Evolutionary conservation across 23 tunicate genomes (phyloP), one percentile per base, ranked within the genome.

Genomic region (Halocynthia roretzi): DNA sequence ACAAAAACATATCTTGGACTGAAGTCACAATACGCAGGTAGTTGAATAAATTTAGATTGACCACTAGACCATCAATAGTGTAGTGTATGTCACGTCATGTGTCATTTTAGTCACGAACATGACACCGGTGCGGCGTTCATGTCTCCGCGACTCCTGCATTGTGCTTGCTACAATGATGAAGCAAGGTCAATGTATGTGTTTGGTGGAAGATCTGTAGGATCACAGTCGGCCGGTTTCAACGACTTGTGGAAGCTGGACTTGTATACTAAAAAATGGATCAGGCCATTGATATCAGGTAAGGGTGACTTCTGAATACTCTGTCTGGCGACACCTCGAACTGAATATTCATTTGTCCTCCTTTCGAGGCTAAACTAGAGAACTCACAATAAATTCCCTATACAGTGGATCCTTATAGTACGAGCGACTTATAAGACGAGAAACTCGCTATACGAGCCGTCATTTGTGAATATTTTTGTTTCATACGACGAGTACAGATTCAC

Each of bases 161-260:
- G 60, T 52, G 67, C 77, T 53, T 90, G 96, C 64, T 90, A 90
- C 61, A 72, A 70, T 80, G 96, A 90, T 71, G 63, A 65, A 53
- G 63, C 83, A 49, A 71, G 89, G 14, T 75, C 96, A 7, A 68
- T 84, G 50, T 90, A 67, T 80, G 70, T 84, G 12, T 90, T 90
- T 80, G 96, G 96, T 51, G 96, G 96, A 21, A 75, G 67, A 60
- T 90, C 89, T 15, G 53, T 81, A 8, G 56, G 56, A 15, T 62
- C 76, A 50, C 49, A 50, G 5, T 56, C 68, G 8, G 67, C 84
- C 6, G 96, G 96, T 17, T 90, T 90, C 71, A 90, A 90, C 81
- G 96, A 90, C 62, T 63, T 90, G n/a, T 67, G 88, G 18, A 52
- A 60, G 44, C 67, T 90, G 51, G 79, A 84, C 75, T 57, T 90